Evolutionary conservation across 2,888 invertebrate genomes (phyloP).

Genomic region (Metallyticus violacea): DNA sequence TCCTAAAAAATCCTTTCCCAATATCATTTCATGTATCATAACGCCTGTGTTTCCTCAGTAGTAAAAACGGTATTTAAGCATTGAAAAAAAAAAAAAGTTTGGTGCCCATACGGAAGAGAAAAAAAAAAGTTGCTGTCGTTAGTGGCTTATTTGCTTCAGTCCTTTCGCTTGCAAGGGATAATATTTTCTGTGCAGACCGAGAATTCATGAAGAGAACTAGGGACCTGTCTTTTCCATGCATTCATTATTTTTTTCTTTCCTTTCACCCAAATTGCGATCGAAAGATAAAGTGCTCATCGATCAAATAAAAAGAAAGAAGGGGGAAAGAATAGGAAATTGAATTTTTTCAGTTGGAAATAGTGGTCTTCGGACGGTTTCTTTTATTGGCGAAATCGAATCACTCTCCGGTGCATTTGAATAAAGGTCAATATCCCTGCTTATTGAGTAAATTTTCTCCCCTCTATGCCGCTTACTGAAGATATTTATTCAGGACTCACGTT

Average conservation of each 20-base stretch:
- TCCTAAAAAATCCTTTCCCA: too few species aligned
- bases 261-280: constrained; percentile 25
- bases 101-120: too few species aligned
- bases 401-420: constrained; percentile 27
- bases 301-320: constrained; percentile 12
- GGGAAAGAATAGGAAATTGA: constrained; percentile 9
- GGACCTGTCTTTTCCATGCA: constrained; percentile 3
- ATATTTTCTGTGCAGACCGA: neutral
- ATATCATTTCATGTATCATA: too few species aligned
- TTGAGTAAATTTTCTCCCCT: neutral
- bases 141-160: neutral
- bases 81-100: too few species aligned
- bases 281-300: constrained; percentile 21
- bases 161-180: neutral
- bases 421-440: constrained; percentile 29
- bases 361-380: constrained; percentile 11
- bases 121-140: too few species aligned
- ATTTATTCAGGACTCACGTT: neutral
- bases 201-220: neutral
- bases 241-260: constrained; percentile 25
- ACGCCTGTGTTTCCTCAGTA: too few species aligned
- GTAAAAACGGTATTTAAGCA: too few species aligned
- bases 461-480: neutral
- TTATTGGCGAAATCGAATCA: constrained; percentile 27
- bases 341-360: constrained; percentile 19